phyloP scores from a whole-genome alignment of 2,888 invertebrate species.

The Argyresthia albistria region DNA sequence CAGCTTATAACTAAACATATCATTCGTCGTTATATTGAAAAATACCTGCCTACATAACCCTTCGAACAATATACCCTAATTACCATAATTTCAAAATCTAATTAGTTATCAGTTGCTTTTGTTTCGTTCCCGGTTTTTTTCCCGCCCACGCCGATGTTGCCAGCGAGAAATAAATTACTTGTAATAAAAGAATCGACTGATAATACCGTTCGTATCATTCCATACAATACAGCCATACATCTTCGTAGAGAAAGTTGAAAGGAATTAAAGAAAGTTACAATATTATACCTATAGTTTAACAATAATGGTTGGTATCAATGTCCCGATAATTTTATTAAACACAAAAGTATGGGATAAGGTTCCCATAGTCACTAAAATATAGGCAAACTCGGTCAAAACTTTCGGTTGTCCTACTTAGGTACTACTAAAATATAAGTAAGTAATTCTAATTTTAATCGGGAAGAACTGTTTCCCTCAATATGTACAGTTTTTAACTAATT shows the following conservation, averaged over 20 bases:
- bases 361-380: too few relatives aligned
- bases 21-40: too few relatives aligned
- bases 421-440: too few relatives aligned
- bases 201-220: background rate
- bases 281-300: background rate
- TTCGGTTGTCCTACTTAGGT: too few relatives aligned
- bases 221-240: slow-evolving; percentile 6
- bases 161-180: slow-evolving; percentile 6
- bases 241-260: slow-evolving; percentile 5
- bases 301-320: background rate
- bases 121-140: background rate
- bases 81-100: slow-evolving; percentile 9
- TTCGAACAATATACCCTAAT: background rate
- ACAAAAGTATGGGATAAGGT: too few relatives aligned
- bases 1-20: too few relatives aligned
- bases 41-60: too few relatives aligned
- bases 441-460: too few relatives aligned
- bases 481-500: too few relatives aligned
- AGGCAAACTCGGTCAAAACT: too few relatives aligned
- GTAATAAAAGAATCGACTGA: slow-evolving; percentile 7
- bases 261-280: background rate
- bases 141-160: slow-evolving; percentile 3
- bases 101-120: slow-evolving; percentile 7
- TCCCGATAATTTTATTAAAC: too few relatives aligned
- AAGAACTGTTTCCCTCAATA: too few relatives aligned